A percentile compares a stretch with the other conserved stretches of the same genome.
Evolutionary conservation across 2,113 vertebrate genomes (phyloP).

Genomic region (Polypterus senegalus): DNA sequence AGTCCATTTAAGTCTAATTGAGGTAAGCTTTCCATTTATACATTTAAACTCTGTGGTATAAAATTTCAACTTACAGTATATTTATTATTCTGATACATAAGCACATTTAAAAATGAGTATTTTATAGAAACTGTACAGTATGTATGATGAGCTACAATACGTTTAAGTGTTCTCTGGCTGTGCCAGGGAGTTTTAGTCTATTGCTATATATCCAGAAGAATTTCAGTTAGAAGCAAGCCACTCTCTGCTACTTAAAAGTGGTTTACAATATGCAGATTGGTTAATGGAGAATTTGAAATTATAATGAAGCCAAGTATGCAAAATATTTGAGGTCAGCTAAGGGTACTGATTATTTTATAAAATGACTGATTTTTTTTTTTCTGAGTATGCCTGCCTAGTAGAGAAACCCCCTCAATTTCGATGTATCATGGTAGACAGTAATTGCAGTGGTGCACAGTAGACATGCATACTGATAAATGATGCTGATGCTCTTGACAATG

Average conservation of each 20-base stretch:
- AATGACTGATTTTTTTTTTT: slow-evolving; percentile 19
- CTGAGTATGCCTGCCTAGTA: slow-evolving; percentile 19
- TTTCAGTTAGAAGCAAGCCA: too few relatives aligned
- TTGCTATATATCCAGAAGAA: too few relatives aligned
- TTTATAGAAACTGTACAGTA: too few relatives aligned
- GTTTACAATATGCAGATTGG: slow-evolving; percentile 4
- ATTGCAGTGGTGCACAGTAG: slow-evolving; percentile 35
- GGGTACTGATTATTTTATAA: slow-evolving; percentile 10
- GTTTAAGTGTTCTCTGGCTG: too few relatives aligned
- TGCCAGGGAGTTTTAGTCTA: too few relatives aligned
- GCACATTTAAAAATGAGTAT: too few relatives aligned
- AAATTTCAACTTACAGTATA: too few relatives aligned
- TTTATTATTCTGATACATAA: too few relatives aligned
- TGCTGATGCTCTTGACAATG: slow-evolving; percentile 55
- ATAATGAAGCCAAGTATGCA: slow-evolving; percentile 12
- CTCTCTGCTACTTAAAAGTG: background rate
- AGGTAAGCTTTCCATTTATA: slow-evolving; percentile 52
- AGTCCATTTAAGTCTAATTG: slow-evolving; percentile 87
- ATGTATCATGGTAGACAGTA: slow-evolving; percentile 40
- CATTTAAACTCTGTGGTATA: too few relatives aligned
- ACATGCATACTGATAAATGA: slow-evolving; percentile 30
- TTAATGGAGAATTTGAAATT: slow-evolving; percentile 15
- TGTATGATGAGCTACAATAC: too few relatives aligned
- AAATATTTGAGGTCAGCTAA: slow-evolving; percentile 12
- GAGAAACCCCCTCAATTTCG: slow-evolving; percentile 43